These are phyloP conservation scores for Bhutanitis thaidina DNA, from an alignment of 2,888 invertebrate genomes.

Conservation along the genomic window DNA sequence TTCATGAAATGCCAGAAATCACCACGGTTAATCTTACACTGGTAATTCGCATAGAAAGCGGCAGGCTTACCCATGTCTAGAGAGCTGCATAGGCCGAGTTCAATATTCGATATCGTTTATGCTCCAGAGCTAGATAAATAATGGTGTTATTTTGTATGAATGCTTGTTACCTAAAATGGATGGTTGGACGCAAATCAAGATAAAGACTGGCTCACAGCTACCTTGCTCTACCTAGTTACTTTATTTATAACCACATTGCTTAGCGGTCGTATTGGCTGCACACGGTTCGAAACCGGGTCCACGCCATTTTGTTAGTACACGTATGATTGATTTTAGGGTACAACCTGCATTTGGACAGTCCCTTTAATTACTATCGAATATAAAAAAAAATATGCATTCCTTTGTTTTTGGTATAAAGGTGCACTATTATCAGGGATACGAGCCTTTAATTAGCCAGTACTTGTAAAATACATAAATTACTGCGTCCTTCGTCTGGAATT, in stretches of 20 bases:
- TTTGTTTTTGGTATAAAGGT: too few species aligned
- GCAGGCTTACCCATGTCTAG: slow-evolving; percentile 56
- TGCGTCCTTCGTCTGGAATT: too few species aligned
- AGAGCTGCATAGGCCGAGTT: slow-evolving; percentile 27
- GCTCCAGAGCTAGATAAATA: slow-evolving; percentile 7
- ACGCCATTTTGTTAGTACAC: too few species aligned
- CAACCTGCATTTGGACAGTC: too few species aligned
- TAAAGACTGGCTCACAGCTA: not conserved
- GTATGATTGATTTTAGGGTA: too few species aligned
- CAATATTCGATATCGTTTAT: slow-evolving; percentile 32
- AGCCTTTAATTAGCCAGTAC: too few species aligned
- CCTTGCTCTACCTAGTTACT: not conserved
- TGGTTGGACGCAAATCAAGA: not conserved
- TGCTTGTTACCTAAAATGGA: slow-evolving; percentile 5
- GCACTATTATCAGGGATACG: too few species aligned
- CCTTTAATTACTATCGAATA: too few species aligned
- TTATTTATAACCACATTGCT: not conserved
- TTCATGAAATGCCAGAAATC: slow-evolving; percentile 24
- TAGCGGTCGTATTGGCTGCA: too few species aligned
- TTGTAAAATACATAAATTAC: too few species aligned
- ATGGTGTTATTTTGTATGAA: slow-evolving; percentile 2
- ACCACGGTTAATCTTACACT: slow-evolving; percentile 36
- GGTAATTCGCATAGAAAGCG: slow-evolving; percentile 56
- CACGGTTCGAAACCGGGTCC: too few species aligned
- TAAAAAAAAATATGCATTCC: too few species aligned